Base-by-base conservation (phyloP, 2,888 invertebrate species). In the Danaus chrysippus region DNA sequence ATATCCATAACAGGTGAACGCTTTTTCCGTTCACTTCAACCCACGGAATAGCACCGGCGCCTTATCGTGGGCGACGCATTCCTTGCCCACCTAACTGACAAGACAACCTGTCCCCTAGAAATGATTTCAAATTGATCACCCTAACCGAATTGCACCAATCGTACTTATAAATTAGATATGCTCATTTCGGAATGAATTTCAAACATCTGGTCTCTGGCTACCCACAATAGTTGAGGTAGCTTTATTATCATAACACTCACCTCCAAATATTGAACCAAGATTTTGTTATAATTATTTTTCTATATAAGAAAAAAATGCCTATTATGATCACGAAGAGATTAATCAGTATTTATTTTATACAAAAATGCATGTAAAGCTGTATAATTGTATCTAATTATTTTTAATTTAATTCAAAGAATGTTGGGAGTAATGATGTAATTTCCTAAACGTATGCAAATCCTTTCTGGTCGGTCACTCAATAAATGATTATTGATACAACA, bases 11-110 rank as follows among this genome's bases (percentile, higher is more conserved):
- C 78, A 79, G 75, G 70, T 73, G 67, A 68, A 64, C 70, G 71
- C 74, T 78, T 82, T 79, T 77, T 78, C 75, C 83, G 77, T 81
- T 82, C 81, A 81, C 82, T 65, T 60, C 71, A 78, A 78, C 82
- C 82, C 81, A 81, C 81, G 76, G 70, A 70, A 62, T 56, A 62
- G 61, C 68, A 71, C 71, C 70, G 77, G 80, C 82, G 80, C 79
- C 80, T 76, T 71, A 66, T 60, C 67, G 75, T 78, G 77, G 81
- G 82, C 73, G 81, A 74, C 67, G 73, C 79, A 76, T 70, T 74
- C 77, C 74, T 67, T 63, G 63, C 64, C 61, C 60, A 54, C 56
- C 59, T 56, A 56, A 44, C 60, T 60, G 63, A 60, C 63, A 49
- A 59, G 60, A 63, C 65, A 62, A 63, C 67, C 66, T 67, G 68